Conservation (phyloP, 2,888 invertebrate genomes). For the Dicyrtoma fusca region DNA sequence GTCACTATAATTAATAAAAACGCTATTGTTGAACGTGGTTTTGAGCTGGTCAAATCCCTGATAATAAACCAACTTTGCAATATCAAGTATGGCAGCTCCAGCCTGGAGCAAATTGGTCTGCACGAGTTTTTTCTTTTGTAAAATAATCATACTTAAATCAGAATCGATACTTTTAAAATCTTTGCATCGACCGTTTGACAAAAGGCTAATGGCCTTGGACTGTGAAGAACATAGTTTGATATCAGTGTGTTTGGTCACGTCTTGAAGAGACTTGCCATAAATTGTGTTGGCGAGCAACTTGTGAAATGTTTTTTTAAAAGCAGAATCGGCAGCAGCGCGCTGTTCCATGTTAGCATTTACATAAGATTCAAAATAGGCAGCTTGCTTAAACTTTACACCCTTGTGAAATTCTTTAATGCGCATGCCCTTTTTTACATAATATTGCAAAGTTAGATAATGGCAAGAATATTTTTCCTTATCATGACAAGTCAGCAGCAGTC, state of each 20-base stretch:
- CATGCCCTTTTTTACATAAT: not conserved
- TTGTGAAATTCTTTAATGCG: not conserved
- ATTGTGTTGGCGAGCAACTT: not conserved
- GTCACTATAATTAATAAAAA: not conserved
- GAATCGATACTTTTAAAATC: not conserved
- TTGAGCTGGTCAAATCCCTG: not conserved
- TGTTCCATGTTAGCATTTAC: not conserved
- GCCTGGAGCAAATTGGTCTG: not conserved
- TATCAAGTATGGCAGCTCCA: not conserved
- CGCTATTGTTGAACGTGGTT: not conserved
- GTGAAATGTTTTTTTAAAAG: not conserved
- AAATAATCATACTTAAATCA: not conserved
- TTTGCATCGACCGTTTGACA: not conserved
- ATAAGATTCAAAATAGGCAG: not conserved
- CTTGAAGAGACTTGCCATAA: not conserved
- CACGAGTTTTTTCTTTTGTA: not conserved
- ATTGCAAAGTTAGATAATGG: not conserved
- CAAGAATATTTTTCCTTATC: not conserved
- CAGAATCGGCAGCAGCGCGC: not conserved
- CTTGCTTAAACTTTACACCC: not conserved
- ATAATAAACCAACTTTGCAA: not conserved
- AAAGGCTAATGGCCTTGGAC: not conserved
- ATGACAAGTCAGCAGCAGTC: not conserved
- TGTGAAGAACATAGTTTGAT: slow-evolving; percentile 1
- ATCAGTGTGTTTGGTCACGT: not conserved